Percentiles rank a stretch among this genome's conserved stretches.
Evolutionary conservation across 2,888 invertebrate genomes (phyloP).

Genomic region (Pandemis corylana): DNA sequence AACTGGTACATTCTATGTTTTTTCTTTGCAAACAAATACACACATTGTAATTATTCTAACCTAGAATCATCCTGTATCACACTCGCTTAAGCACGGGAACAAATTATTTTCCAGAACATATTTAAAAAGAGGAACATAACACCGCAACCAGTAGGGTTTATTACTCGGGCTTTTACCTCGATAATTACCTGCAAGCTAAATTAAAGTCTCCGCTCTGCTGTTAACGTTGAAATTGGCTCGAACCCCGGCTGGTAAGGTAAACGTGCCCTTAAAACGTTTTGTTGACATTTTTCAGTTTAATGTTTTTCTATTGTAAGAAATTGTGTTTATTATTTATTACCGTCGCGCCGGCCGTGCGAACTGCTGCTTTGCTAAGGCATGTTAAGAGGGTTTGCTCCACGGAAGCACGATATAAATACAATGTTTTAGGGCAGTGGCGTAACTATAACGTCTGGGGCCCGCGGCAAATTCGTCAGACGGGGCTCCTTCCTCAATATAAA

Average conservation of each 20-base stretch:
- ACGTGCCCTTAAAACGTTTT: conserved; percentile 37
- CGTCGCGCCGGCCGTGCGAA: conserved; percentile 30
- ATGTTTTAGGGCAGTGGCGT: too few species aligned
- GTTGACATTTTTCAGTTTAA: conserved; percentile 44
- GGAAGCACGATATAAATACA: too few species aligned
- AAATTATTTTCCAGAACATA: conserved; percentile 42
- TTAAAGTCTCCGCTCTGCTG: background rate
- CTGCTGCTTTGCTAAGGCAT: conserved; percentile 9
- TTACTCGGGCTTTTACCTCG: conserved; percentile 27
- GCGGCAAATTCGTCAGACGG: too few species aligned
- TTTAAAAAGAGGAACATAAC: conserved; percentile 38
- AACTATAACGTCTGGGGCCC: too few species aligned
- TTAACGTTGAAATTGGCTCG: background rate
- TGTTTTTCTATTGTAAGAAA: conserved; percentile 43
- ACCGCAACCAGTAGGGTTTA: conserved; percentile 40
- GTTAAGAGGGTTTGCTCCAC: background rate
- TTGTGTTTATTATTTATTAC: conserved; percentile 43
- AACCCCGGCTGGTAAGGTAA: conserved; percentile 19
- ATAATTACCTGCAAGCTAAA: background rate
- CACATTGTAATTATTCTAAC: background rate
- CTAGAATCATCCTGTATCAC: background rate
- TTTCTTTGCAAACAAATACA: too few species aligned
- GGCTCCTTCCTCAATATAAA: too few species aligned
- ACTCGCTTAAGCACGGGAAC: conserved; percentile 20
- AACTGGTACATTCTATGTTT: too few species aligned